These are phyloP conservation scores for Vanessa cardui DNA, from an alignment of 2,888 invertebrate genomes.

Conservation along the genomic window DNA sequence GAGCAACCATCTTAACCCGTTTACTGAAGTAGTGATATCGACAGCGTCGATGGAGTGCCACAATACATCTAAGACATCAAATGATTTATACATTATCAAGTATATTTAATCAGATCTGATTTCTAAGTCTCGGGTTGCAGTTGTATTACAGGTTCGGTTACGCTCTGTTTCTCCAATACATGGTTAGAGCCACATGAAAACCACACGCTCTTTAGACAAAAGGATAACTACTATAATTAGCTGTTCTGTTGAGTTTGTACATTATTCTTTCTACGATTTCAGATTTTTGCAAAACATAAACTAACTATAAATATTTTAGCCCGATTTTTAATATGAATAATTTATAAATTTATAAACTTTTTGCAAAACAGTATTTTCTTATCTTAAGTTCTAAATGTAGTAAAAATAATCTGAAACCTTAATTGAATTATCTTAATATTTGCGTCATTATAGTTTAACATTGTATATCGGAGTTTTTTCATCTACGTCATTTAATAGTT, in stretches of 20 bases:
- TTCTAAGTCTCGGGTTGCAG: conserved; percentile 52
- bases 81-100: conserved; percentile 34
- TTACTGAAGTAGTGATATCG: background rate
- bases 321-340: too few relatives aligned
- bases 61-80: conserved; percentile 25
- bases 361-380: too few relatives aligned
- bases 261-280: background rate
- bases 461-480: too few relatives aligned
- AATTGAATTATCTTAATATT: too few relatives aligned
- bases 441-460: too few relatives aligned
- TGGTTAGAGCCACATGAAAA: conserved; percentile 41
- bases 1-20: conserved; percentile 16
- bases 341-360: too few relatives aligned
- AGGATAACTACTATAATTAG: conserved; percentile 12
- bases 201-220: conserved; percentile 36
- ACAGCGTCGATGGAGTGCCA: conserved; percentile 23
- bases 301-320: too few relatives aligned
- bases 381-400: too few relatives aligned
- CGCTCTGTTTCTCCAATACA: conserved; percentile 55
- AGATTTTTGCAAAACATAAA: background rate
- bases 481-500: too few relatives aligned
- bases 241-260: conserved; percentile 8
- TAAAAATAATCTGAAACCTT: too few relatives aligned
- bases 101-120: conserved; percentile 33
- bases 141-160: conserved; percentile 51